Evolutionary conservation across 2,888 invertebrate genomes (phyloP), one percentile per base, ranked within the genome.

Genomic region (Tachina fera): DNA sequence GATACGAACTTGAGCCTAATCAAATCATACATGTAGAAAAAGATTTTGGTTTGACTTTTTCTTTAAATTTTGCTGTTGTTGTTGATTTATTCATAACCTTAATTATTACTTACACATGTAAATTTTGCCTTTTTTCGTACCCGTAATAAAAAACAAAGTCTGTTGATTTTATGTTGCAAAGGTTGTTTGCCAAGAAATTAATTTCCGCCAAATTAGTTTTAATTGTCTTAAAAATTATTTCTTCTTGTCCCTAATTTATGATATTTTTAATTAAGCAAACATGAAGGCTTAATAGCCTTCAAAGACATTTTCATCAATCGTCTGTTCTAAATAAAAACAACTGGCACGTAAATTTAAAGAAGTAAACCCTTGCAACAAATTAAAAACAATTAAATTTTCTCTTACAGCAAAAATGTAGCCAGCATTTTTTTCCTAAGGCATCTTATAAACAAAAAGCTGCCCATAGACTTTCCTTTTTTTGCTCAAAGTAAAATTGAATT

Each of bases 301-400:
- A 60, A 31, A 13, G 11, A 58, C n/a, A 31, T 60, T 47, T 16
- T 49, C 19, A 41, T 0, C 16, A 49, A 16, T 72, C 53, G 14
- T 31, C 31, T 72, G 19, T 49, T 31, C 19, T 47, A 9, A n/a
- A 45, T 49, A 61, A 22, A 9, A n/a, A 45, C 39, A 61, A n/a
- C 39, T 74, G 74, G 41, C 74, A 61, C 19, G 60, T 14, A 61
- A 49, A 51, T 49, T 49, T 11, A 49, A 19, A 41, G 6, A 51
- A 41, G 10, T 51, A 14, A n/a, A 43, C 19, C 41, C 19, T 49
- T 9, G 10, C 14, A 45, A 49, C 22, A 47, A 47, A 65, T 65
- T 14, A 47, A 65, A 65, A 22, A 31, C 47, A 65, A 47, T 31
- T 14, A 56, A 14, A 45, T 45, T 16, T 74, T 16, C 9, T 3